Base-by-base conservation (phyloP, 2,113 vertebrate genomes). In the Plectropomus leopardus region DNA sequence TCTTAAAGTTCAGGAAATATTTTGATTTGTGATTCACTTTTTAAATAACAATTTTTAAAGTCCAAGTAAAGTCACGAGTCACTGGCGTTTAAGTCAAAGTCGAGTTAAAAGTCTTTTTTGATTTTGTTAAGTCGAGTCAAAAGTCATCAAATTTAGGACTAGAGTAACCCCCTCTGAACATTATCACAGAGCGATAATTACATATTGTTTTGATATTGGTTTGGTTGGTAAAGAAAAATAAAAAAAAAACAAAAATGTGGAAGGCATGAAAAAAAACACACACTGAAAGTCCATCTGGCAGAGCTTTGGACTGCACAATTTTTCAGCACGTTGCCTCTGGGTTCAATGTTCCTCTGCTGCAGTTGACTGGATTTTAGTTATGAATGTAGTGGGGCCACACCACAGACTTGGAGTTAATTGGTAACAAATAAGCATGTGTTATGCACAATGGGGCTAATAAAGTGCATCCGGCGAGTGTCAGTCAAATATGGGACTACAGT, bases 361-460 rank as follows among this genome's bases (percentile, higher is more conserved):
- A 78, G 80, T 44, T 78, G 78, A 77, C 80, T 84, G 80, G 42
- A 36, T 84, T 74, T 63, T 68, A 82, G 78, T 70, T 40, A 65
- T 64, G 76, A 85, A 80, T 63, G 74, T 55, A 77, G 47, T 16
- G 48, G 42, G 71, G 11, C 48, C 34, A 76, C 59, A 65, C 73
- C 74, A 70, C 50, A 60, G 71, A 66, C 72, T 61, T 54, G 11
- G 51, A 87, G 88, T 88, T 93, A 93, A 93, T 90, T 90, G 76
- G 85, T 84, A 76, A 89, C 87, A 92, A 89, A 93, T 88, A 78
- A 86, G 80, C 42, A 76, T n/a, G 32, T 61, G 73, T 71, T 83
- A 72, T 68, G 72, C 78, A 73, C 74, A 67, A 63, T 3, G 21
- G 68, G 64, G 40, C 76, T 72, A 73, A 85, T 83, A 80, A 86